Percentiles rank a stretch among this genome's conserved stretches.
Conservation (phyloP, 1,140 invertebrate species). For the Scaptomyza pallida region DNA sequence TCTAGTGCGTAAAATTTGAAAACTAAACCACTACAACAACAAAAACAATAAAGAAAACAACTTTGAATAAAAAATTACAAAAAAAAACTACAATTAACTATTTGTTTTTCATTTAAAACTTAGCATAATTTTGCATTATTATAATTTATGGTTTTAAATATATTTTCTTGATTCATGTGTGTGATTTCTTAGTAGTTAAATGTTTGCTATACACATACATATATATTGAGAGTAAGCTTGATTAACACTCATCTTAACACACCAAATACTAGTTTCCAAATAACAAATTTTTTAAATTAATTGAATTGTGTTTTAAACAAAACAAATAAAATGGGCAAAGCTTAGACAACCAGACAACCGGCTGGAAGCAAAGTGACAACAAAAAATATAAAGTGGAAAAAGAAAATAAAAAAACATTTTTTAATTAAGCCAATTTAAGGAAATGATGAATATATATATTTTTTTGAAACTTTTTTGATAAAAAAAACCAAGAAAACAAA, state of each 20-base stretch:
- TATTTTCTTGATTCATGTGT: constrained; percentile 30
- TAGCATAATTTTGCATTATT: constrained; percentile 8
- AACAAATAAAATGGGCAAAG: constrained; percentile 24
- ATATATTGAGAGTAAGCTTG: constrained; percentile 25
- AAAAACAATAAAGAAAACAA: too few relatives aligned
- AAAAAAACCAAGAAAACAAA: constrained; percentile 54
- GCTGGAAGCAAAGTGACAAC: constrained; percentile 23
- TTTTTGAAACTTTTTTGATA: constrained; percentile 82
- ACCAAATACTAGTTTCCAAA: constrained; percentile 58
- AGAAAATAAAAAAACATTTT: constrained; percentile 56
- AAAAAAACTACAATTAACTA: constrained; percentile 32
- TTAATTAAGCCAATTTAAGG: constrained; percentile 78
- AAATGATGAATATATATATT: constrained; percentile 79
- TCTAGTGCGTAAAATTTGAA: constrained; percentile 69
- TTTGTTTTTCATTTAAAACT: constrained; percentile 34
- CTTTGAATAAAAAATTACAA: constrained; percentile 51
- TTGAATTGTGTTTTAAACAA: constrained; percentile 59
- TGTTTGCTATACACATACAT: constrained; percentile 47
- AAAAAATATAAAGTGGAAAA: constrained; percentile 19
- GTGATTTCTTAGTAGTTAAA: constrained; percentile 58
- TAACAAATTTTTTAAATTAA: constrained; percentile 51
- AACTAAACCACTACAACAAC: constrained; percentile 56
- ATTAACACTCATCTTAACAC: constrained; percentile 21
- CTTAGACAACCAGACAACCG: constrained; percentile 42
- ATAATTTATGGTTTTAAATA: constrained; percentile 34